A percentile compares a stretch with the other conserved stretches of the same genome.
phyloP scores from a whole-genome alignment of 2,797 vertebrate genomes.

The Ataeniobius toweri region DNA sequence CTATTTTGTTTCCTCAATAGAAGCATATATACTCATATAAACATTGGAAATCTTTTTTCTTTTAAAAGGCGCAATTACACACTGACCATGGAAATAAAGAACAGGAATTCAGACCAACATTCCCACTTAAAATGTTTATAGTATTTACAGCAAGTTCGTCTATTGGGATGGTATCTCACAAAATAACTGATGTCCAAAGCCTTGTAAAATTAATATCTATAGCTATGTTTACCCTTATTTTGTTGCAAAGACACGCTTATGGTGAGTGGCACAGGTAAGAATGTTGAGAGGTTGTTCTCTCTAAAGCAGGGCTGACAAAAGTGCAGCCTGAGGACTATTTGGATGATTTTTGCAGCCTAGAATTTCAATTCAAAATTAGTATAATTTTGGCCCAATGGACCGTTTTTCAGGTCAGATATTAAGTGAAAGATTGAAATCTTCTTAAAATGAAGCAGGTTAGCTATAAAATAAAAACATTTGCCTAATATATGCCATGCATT shows the following conservation, averaged over 20 bases:
- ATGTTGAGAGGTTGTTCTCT: too few relatives aligned
- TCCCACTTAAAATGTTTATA: not conserved
- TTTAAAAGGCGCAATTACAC: conserved; percentile 2
- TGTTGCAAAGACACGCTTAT: too few relatives aligned
- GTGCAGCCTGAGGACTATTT: not conserved
- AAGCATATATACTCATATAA: not conserved
- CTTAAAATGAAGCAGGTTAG: too few relatives aligned
- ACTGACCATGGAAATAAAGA: not conserved
- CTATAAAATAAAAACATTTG: not conserved
- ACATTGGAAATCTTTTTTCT: not conserved
- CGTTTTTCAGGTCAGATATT: not conserved
- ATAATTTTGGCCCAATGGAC: not conserved
- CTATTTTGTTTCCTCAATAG: not conserved
- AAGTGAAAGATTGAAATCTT: not conserved
- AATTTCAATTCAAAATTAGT: not conserved
- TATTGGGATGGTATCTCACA: not conserved
- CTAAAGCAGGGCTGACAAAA: not conserved
- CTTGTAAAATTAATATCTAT: too few relatives aligned
- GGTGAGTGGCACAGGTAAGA: too few relatives aligned
- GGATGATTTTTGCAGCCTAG: too few relatives aligned
- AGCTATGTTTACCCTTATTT: too few relatives aligned
- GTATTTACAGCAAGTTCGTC: conserved; percentile 6
- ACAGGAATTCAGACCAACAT: not conserved
- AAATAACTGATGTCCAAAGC: not conserved
- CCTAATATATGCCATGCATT: not conserved